Evolutionary conservation across 2,113 vertebrate species (phyloP).

Genomic region (Mola mola): DNA sequence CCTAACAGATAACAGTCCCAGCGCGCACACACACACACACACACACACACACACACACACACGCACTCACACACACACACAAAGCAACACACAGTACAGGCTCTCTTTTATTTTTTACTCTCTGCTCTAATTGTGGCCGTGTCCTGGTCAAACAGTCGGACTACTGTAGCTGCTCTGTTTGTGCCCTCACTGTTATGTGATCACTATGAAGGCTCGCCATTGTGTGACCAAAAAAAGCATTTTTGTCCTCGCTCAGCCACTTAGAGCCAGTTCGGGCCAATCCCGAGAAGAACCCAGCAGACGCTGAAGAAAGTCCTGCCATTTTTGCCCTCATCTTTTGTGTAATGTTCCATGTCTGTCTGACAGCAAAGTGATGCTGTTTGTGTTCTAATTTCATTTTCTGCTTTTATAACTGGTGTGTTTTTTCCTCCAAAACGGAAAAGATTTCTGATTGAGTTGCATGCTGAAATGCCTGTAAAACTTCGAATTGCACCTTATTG

Average conservation of each 20-base stretch:
- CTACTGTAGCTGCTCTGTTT: constrained; percentile 62
- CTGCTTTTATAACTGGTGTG: background rate
- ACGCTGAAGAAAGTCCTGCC: background rate
- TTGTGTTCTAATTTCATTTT: background rate
- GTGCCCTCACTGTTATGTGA: constrained; percentile 43
- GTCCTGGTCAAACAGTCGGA: constrained; percentile 47
- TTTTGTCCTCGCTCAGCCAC: constrained; percentile 36
- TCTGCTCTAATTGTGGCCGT: constrained; percentile 24
- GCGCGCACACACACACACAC: constrained; percentile 1
- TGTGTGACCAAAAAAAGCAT: constrained; percentile 43
- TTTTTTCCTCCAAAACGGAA: background rate
- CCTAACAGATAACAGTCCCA: too few species aligned
- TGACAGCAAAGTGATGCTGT: constrained; percentile 2
- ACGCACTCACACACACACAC: background rate
- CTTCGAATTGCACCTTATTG: constrained; percentile 66
- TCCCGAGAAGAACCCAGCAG: constrained; percentile 8
- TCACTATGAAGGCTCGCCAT: constrained; percentile 55
- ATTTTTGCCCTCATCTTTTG: constrained; percentile 15
- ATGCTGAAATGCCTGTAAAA: constrained; percentile 50
- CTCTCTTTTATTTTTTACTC: constrained; percentile 26
- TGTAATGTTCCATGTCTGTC: constrained; percentile 15
- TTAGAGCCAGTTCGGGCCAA: constrained; percentile 45
- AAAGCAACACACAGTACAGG: constrained; percentile 23
- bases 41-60: constrained; percentile 8
- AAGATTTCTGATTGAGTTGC: constrained; percentile 41